Percentiles rank a stretch among this genome's conserved stretches.
Conservation (phyloP, 2,113 vertebrate genomes). For the Eolophus roseicapilla region DNA sequence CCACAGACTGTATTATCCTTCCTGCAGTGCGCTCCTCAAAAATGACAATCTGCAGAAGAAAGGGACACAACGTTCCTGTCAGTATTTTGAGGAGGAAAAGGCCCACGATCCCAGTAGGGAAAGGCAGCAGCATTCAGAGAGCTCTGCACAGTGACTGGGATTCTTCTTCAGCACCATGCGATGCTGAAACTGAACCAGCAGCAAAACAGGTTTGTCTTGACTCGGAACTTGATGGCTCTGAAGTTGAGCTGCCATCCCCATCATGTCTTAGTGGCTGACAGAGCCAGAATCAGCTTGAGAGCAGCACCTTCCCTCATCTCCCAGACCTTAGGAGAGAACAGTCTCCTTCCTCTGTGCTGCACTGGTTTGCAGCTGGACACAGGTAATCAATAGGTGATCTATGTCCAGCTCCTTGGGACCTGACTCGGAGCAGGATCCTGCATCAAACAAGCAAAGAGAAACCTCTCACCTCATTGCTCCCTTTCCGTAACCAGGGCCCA, state of each 20-base stretch:
- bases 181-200: neutral
- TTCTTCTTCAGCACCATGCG: neutral
- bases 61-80: neutral
- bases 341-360: rapidly evolving
- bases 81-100: neutral
- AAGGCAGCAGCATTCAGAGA: neutral
- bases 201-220: neutral
- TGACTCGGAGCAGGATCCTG: neutral
- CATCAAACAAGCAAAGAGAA: neutral
- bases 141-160: neutral
- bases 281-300: neutral
- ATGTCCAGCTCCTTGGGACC: neutral
- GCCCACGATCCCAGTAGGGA: neutral
- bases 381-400: rapidly evolving
- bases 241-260: neutral
- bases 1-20: conserved; percentile 81
- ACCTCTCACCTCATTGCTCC: conserved; percentile 85
- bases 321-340: neutral
- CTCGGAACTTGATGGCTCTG: neutral
- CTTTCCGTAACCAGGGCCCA: conserved; percentile 82
- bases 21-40: conserved; percentile 89
- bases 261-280: neutral
- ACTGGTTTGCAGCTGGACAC: neutral
- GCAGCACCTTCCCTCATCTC: neutral
- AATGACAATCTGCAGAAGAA: conserved; percentile 80